Evolutionary conservation across 2,888 invertebrate species (phyloP), one percentile per base, ranked within the genome.

Genomic region (Pocota personata): DNA sequence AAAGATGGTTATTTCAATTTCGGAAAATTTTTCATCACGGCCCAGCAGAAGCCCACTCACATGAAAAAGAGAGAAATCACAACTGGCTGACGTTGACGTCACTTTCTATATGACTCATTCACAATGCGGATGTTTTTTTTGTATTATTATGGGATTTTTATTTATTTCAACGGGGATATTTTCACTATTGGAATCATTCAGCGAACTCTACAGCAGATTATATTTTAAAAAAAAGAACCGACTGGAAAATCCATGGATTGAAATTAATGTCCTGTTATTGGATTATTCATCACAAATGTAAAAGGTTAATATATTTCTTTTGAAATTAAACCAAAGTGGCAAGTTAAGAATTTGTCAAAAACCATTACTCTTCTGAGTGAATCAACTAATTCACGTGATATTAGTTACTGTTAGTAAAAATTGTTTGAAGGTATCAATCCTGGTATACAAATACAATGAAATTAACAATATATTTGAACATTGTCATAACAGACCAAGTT

Each of bases 21-120:
- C 5, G 12, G 8, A 19, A 10, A 30, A 35, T 37, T 35, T 40
- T 37, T 35, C 84, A 80, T 84, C 37, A 67, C 62, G 24, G 14
- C 30, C 14, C 1, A 43, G 35, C 35, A 27, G n/a, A n/a, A 27
- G 3, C 10, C 8, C 60, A 69, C 55, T 69, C 40, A 62, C 60
- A 55, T 0, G 43, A 19, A 12, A n/a, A 16, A 40, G 37, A 55
- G 8, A 72, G 40, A 60, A 32, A 55, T 27, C 60, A 48, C n/a
- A 64, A 40, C 43, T 60, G 48, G 14, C 12, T 1, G 4, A 30
- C n/a, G 37, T 64, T 73, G 84, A 71, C 76, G 72, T 71, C 79
- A 73, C 30, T 40, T 57, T 21, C 40, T 24, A 12, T 71, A 19
- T 86, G 86, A 77, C 48, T 76, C 66, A 77, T 82, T 86, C 86